A percentile compares a stretch with the other conserved stretches of the same genome.
These are phyloP conservation scores for Sisyra terminalis DNA, from an alignment of 2,888 invertebrate species.

Conservation along the genomic window DNA sequence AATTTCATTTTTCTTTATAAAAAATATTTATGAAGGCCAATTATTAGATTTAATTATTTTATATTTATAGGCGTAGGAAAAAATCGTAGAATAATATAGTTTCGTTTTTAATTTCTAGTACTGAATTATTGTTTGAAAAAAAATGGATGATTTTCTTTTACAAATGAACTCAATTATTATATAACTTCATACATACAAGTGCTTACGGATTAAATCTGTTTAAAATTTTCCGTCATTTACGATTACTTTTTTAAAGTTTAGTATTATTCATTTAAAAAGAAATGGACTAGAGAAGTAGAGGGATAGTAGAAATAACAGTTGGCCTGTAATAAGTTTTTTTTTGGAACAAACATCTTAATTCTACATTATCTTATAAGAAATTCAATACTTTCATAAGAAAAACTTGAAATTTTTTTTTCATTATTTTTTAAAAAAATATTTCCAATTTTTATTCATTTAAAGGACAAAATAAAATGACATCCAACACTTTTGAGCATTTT, in stretches of 20 bases:
- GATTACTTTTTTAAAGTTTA: too few species aligned
- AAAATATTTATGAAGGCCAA: too few species aligned
- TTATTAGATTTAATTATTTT: not conserved
- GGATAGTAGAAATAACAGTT: not conserved
- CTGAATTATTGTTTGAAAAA: too few species aligned
- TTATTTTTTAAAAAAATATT: conserved; percentile 1
- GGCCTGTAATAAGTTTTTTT: conserved; percentile 5
- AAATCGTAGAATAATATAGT: not conserved
- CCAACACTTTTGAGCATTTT: too few species aligned
- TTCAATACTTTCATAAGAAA: not conserved
- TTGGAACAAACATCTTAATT: not conserved
- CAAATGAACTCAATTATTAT: too few species aligned
- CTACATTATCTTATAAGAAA: not conserved
- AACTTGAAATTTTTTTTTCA: conserved; percentile 2
- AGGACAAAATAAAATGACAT: not conserved
- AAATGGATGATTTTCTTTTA: too few species aligned
- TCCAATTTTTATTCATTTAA: not conserved
- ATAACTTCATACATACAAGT: too few species aligned
- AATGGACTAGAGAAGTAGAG: not conserved
- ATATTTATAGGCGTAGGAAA: not conserved
- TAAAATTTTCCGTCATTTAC: too few species aligned
- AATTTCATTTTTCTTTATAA: too few species aligned
- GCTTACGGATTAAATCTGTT: too few species aligned
- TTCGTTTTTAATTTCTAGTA: not conserved
- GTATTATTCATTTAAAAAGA: not conserved